Evolutionary conservation across 2,797 vertebrate species (phyloP).

Genomic region (Sardinella longiceps): DNA sequence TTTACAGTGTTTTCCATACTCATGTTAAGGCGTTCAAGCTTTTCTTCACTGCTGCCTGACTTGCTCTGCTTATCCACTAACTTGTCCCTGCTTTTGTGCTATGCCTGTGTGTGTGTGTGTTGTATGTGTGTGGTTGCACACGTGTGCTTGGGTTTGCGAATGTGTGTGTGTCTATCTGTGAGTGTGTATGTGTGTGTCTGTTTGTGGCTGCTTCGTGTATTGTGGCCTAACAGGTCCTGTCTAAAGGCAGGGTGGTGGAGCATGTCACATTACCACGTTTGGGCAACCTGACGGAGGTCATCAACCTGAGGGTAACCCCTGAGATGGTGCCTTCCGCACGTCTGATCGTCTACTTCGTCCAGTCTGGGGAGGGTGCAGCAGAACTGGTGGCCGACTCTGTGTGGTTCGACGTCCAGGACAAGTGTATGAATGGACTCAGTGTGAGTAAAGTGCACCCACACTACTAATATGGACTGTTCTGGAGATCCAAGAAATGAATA

Average conservation of each 20-base stretch:
- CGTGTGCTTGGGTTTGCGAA: too few species aligned
- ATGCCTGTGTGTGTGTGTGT: background rate
- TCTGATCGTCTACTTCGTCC: slow-evolving; percentile 88
- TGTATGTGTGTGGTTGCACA: background rate
- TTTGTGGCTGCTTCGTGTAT: too few species aligned
- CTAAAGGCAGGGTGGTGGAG: slow-evolving; percentile 84
- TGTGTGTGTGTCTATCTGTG: background rate
- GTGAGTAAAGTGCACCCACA: slow-evolving; percentile 67
- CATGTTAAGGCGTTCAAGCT: too few species aligned
- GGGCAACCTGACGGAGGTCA: slow-evolving; percentile 62
- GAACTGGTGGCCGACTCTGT: slow-evolving; percentile 92
- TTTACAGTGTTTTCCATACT: too few species aligned
- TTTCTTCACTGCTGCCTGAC: too few species aligned
- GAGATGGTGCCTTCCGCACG: slow-evolving; percentile 90
- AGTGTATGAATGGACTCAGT: slow-evolving; percentile 82
- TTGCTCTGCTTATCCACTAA: too few species aligned
- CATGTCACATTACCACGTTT: slow-evolving; percentile 68
- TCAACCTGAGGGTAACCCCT: slow-evolving; percentile 79
- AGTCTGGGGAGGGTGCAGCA: slow-evolving; percentile 75
- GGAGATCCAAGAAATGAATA: too few species aligned
- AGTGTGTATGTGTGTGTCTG: background rate
- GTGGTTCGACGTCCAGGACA: slow-evolving; percentile 85
- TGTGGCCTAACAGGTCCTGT: slow-evolving; percentile 71
- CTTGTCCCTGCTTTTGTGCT: background rate
- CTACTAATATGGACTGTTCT: too few species aligned